Conservation (phyloP, 2,888 invertebrate genomes). For the Lasioglossum malachurum region DNA sequence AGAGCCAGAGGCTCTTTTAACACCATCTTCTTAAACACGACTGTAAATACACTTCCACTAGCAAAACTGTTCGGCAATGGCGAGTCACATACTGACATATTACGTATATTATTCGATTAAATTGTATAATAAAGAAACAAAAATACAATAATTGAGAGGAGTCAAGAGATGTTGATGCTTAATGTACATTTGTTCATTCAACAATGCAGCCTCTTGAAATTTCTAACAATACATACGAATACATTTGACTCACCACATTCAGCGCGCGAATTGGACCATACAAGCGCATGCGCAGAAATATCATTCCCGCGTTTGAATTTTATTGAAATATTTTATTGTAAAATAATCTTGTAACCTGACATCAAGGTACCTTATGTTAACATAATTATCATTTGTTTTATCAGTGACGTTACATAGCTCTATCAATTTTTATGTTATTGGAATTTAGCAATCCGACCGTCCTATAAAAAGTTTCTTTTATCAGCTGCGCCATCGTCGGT, state of each 20-base stretch:
- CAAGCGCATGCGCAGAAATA: background rate
- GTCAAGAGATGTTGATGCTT: background rate
- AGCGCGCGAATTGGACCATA: background rate
- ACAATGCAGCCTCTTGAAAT: background rate
- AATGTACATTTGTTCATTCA: background rate
- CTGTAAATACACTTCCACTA: background rate
- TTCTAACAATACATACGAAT: background rate
- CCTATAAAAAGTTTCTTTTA: slow-evolving; percentile 10
- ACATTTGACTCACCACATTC: background rate
- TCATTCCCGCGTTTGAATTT: background rate
- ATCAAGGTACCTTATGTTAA: background rate
- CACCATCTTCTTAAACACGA: background rate
- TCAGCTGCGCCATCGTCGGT: background rate
- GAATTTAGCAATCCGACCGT: background rate
- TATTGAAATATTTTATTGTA: background rate
- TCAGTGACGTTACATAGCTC: background rate
- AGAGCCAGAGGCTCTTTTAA: background rate
- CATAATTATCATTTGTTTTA: no score
- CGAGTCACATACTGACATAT: background rate
- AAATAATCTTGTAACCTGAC: background rate
- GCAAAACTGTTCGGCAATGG: background rate
- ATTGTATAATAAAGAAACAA: background rate
- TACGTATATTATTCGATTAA: background rate
- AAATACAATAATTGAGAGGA: background rate
- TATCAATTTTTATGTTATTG: background rate